Percentiles rank a stretch among this genome's conserved stretches.
Evolutionary conservation across 2,888 invertebrate species (phyloP).

Genomic region (Orchesella flavescens): DNA sequence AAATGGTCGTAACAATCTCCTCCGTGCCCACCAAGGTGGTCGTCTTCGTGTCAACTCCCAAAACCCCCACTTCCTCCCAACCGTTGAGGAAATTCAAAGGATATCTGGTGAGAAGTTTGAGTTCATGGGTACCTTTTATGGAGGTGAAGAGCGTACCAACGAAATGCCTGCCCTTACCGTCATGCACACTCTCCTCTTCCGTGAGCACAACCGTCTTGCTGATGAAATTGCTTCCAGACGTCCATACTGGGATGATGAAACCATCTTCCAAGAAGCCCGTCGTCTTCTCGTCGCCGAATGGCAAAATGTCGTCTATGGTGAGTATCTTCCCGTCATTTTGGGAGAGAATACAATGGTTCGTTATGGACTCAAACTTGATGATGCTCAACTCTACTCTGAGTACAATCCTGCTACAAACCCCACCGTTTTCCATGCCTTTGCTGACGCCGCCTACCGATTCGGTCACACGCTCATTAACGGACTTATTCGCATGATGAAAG

Average conservation of each 20-base stretch:
- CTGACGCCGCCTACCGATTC: slow-evolving; percentile 70
- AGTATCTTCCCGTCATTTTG: slow-evolving; percentile 70
- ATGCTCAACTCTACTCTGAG: slow-evolving; percentile 43
- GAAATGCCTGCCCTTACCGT: slow-evolving; percentile 70
- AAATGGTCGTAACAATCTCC: slow-evolving; percentile 57
- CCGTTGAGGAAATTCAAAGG: slow-evolving; percentile 63
- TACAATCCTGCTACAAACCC: slow-evolving; percentile 69
- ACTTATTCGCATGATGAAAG: slow-evolving; percentile 68
- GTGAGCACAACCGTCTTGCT: slow-evolving; percentile 71
- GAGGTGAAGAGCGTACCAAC: slow-evolving; percentile 70
- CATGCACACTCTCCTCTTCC: slow-evolving; percentile 69
- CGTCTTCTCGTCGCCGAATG: slow-evolving; percentile 69
- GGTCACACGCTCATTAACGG: slow-evolving; percentile 70
- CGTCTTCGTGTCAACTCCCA: slow-evolving; percentile 63
- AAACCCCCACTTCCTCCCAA: slow-evolving; percentile 67
- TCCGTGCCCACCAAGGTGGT: slow-evolving; percentile 65
- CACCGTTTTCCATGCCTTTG: slow-evolving; percentile 69
- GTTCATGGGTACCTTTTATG: slow-evolving; percentile 69
- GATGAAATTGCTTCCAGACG: slow-evolving; percentile 62
- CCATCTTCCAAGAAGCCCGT: slow-evolving; percentile 70
- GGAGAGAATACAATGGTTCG: slow-evolving; percentile 64
- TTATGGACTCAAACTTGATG: slow-evolving; percentile 61
- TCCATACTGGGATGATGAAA: slow-evolving; percentile 69
- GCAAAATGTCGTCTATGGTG: slow-evolving; percentile 70
- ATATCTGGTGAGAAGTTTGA: slow-evolving; percentile 61